These are phyloP conservation scores for Danionella dracula DNA, from an alignment of 2,797 vertebrate species.

Conservation along the genomic window DNA sequence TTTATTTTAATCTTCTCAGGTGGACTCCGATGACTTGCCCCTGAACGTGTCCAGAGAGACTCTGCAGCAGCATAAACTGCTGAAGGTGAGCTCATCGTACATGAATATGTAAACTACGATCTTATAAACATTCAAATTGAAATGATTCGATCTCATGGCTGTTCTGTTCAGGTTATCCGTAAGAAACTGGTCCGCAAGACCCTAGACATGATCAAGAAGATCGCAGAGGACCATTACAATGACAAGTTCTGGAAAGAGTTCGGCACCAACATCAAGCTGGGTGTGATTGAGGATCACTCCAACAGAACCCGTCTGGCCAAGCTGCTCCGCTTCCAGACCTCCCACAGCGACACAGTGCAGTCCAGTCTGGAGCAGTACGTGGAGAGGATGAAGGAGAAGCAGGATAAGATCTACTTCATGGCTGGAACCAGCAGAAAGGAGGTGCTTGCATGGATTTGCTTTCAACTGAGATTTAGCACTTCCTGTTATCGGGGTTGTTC, in stretches of 20 bases:
- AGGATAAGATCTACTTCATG: slow-evolving; percentile 99
- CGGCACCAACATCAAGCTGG: slow-evolving; percentile 96
- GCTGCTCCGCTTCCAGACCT: slow-evolving; percentile 93
- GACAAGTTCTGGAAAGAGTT: slow-evolving; percentile 99
- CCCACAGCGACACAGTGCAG: slow-evolving; percentile 75
- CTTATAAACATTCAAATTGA: neutral
- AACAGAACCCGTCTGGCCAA: slow-evolving; percentile 95
- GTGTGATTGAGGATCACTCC: slow-evolving; percentile 98
- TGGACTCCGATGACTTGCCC: slow-evolving; percentile 97
- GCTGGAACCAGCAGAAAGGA: slow-evolving; percentile 92
- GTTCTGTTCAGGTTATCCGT: slow-evolving; percentile 81
- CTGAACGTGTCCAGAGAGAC: slow-evolving; percentile 97
- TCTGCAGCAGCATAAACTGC: slow-evolving; percentile 94
- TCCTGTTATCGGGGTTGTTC: no score
- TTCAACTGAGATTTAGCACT: no score
- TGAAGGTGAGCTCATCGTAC: slow-evolving; percentile 76
- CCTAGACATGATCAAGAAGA: slow-evolving; percentile 99
- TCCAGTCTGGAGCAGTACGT: slow-evolving; percentile 93
- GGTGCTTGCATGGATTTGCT: slow-evolving; percentile 59
- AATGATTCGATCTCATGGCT: neutral
- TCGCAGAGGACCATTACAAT: slow-evolving; percentile 92
- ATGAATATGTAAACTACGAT: no score
- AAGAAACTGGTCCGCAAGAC: slow-evolving; percentile 98
- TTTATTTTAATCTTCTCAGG: slow-evolving; percentile 59
- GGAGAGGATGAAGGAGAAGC: slow-evolving; percentile 98